Evolutionary conservation across 1,140 invertebrate species (phyloP).

Genomic region (Papilio polyxenes): DNA sequence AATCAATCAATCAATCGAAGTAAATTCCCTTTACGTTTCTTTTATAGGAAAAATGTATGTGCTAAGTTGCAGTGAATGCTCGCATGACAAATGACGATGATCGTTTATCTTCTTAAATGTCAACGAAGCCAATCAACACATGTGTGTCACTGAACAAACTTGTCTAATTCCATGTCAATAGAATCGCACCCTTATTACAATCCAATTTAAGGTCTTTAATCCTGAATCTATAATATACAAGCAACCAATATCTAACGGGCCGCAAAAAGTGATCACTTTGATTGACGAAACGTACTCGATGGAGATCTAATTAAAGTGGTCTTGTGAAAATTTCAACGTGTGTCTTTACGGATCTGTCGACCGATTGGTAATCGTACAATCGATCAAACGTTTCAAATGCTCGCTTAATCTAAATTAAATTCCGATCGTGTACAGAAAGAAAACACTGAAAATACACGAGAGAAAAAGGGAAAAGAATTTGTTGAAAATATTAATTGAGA

Average conservation of each 20-base stretch:
- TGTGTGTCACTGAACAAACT: constrained; percentile 49
- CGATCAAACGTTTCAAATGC: constrained; percentile 61
- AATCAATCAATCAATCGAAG: constrained; percentile 70
- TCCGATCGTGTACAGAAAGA: constrained; percentile 11
- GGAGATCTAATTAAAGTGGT: constrained; percentile 51
- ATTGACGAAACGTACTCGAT: constrained; percentile 40
- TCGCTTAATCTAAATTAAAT: constrained; percentile 31
- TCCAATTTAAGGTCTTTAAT: constrained; percentile 1
- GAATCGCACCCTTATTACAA: constrained; percentile 13
- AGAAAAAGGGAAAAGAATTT: neutral
- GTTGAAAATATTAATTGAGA: neutral
- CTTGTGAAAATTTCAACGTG: constrained; percentile 49
- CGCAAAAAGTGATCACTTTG: constrained; percentile 23
- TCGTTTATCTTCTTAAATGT: constrained; percentile 79
- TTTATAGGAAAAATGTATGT: constrained; percentile 67
- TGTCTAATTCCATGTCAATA: neutral
- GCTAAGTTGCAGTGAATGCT: constrained; percentile 49
- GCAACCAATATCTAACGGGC: constrained; percentile 4
- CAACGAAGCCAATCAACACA: constrained; percentile 75
- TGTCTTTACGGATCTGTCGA: constrained; percentile 51
- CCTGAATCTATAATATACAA: neutral
- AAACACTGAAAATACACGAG: neutral
- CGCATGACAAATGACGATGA: constrained; percentile 74
- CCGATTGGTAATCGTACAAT: constrained; percentile 59
- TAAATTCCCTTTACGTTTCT: constrained; percentile 72